Evolutionary conservation across 2,888 invertebrate genomes (phyloP).

Genomic region (Caenorhabditis auriculariae): DNA sequence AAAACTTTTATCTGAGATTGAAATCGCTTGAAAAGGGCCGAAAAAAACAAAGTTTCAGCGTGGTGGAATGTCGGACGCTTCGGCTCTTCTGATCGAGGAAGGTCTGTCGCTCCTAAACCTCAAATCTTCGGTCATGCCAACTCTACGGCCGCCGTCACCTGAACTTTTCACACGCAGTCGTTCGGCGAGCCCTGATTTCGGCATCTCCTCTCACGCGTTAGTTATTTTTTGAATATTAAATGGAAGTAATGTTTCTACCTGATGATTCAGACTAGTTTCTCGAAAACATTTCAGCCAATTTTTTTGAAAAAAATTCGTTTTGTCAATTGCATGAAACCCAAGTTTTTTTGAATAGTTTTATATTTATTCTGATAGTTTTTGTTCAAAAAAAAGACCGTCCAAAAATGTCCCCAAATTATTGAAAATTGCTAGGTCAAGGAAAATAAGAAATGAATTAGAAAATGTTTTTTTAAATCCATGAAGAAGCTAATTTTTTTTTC

Average conservation of each 20-base stretch:
- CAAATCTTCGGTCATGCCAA: constrained; percentile 27
- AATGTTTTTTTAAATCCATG: no score
- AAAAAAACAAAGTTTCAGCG: constrained; percentile 8
- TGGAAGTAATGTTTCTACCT: no score
- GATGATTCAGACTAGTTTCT: no score
- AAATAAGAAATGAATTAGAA: no score
- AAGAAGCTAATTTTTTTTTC: no score
- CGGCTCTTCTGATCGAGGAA: constrained; percentile 28
- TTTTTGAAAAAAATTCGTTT: no score
- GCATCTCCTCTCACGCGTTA: constrained; percentile 14
- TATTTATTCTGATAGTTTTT: no score
- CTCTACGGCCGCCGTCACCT: constrained; percentile 25
- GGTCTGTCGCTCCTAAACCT: constrained; percentile 27
- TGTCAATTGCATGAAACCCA: no score
- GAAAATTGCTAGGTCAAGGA: no score
- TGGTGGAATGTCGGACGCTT: constrained; percentile 20
- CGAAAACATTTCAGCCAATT: neutral
- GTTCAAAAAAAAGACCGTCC: no score
- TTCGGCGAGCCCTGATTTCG: constrained; percentile 11
- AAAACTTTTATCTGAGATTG: neutral
- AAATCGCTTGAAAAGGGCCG: neutral
- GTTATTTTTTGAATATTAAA: constrained; percentile 7
- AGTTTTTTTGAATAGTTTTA: no score
- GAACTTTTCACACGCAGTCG: constrained; percentile 10
- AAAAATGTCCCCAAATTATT: no score